These are phyloP conservation scores for Gastracanthus pulcherrimus DNA, from an alignment of 2,888 invertebrate species.

Conservation along the genomic window DNA sequence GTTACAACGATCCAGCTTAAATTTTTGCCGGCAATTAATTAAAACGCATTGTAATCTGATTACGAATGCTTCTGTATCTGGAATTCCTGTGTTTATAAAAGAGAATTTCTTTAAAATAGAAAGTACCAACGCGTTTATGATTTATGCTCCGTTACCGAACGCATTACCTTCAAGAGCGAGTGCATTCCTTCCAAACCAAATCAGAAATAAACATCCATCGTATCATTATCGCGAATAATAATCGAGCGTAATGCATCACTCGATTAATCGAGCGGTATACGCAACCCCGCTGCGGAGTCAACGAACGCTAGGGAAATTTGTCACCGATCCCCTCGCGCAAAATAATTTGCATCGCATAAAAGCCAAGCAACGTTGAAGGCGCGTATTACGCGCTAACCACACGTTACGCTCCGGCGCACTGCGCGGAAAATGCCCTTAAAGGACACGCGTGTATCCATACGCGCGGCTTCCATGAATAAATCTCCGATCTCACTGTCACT, in stretches of 20 bases:
- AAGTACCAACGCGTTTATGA: background rate
- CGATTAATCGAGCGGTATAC: background rate
- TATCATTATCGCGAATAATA: background rate
- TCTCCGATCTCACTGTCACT: constrained; percentile 50
- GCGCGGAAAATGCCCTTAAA: constrained; percentile 43
- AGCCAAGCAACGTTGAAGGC: background rate
- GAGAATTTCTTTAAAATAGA: background rate
- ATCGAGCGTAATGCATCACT: background rate
- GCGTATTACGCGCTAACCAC: constrained; percentile 18
- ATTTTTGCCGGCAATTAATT: background rate
- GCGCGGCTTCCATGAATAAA: constrained; percentile 50
- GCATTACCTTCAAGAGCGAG: background rate
- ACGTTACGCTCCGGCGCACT: background rate
- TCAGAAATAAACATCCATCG: background rate
- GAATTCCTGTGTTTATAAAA: background rate
- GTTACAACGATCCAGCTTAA: background rate
- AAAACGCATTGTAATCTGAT: background rate
- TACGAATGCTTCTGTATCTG: background rate
- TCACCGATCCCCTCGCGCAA: background rate
- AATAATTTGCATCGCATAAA: constrained; percentile 31
- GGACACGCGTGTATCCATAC: constrained; percentile 10
- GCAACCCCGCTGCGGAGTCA: background rate
- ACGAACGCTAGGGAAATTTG: constrained; percentile 17
- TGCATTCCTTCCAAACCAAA: too few species aligned
- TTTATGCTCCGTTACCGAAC: background rate